phyloP scores from a whole-genome alignment of 2,888 invertebrate genomes.

The Rotaria socialis region DNA sequence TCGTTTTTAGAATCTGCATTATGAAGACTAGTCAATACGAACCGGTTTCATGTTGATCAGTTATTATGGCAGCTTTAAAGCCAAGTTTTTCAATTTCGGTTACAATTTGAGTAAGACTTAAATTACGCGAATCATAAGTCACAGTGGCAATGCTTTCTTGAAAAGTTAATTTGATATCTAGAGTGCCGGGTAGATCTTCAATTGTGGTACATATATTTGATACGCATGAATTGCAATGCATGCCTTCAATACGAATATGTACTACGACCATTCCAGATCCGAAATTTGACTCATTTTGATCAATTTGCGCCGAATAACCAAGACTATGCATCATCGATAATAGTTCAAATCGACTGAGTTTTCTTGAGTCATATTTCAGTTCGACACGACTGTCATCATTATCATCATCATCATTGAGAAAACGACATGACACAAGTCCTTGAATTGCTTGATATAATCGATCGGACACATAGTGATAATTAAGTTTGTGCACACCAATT shows the following conservation, averaged over 20 bases:
- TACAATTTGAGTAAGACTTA: not conserved
- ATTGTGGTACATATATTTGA: not conserved
- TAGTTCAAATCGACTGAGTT: not conserved
- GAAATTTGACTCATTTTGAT: not conserved
- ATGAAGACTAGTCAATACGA: too few relatives aligned
- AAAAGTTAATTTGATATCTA: not conserved
- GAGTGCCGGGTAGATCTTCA: not conserved
- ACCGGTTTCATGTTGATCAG: not conserved
- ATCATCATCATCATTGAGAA: too few relatives aligned
- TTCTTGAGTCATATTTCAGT: too few relatives aligned
- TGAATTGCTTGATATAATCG: too few relatives aligned
- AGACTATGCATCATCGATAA: not conserved
- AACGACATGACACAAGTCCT: too few relatives aligned
- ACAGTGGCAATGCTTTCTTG: not conserved
- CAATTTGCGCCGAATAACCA: not conserved
- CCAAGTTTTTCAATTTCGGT: not conserved
- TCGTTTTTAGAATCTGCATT: too few relatives aligned
- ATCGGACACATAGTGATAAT: too few relatives aligned
- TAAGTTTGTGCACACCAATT: too few relatives aligned
- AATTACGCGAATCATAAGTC: not conserved
- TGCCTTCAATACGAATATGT: not conserved
- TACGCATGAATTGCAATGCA: conserved; percentile 25
- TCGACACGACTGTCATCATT: too few relatives aligned
- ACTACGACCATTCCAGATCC: not conserved
- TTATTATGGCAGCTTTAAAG: not conserved